phyloP scores from a whole-genome alignment of 2,888 invertebrate species.

The Anorthoa munda region DNA sequence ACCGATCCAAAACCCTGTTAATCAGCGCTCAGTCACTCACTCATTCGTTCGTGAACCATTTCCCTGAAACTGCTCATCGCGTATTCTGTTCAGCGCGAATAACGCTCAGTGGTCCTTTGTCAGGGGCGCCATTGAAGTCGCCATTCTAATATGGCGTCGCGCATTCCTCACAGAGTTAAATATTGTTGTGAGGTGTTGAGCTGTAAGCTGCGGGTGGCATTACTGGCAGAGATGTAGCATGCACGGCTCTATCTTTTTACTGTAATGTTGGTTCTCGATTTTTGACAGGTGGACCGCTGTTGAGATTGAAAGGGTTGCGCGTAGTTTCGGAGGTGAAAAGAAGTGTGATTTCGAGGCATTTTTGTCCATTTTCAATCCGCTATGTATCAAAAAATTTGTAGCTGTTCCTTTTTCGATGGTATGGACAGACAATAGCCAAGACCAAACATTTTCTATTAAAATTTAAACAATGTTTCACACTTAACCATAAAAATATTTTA shows the following conservation, averaged over 20 bases:
- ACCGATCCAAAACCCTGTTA: constrained; percentile 17
- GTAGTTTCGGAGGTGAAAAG: not conserved
- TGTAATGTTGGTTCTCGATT: not conserved
- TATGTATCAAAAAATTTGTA: not conserved
- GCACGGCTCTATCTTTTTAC: not conserved
- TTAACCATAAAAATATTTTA: not conserved
- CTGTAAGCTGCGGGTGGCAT: not conserved
- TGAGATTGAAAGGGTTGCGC: not conserved
- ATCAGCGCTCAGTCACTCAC: constrained; percentile 18
- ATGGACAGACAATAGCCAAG: not conserved
- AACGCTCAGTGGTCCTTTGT: constrained; percentile 54
- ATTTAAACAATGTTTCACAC: not conserved
- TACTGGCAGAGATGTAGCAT: not conserved
- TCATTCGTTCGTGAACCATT: constrained; percentile 26
- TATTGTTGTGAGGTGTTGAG: constrained; percentile 40
- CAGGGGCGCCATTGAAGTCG: constrained; percentile 43
- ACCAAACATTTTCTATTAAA: not conserved
- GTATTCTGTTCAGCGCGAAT: constrained; percentile 42
- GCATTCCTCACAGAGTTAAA: constrained; percentile 43
- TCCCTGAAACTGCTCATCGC: constrained; percentile 39
- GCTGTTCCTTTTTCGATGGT: no score
- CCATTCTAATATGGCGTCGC: constrained; percentile 41
- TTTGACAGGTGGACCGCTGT: not conserved
- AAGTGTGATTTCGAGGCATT: not conserved
- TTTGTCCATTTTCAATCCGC: not conserved